Evolutionary conservation across 2,113 vertebrate genomes (phyloP).

Genomic region (Rhipidura dahli): DNA sequence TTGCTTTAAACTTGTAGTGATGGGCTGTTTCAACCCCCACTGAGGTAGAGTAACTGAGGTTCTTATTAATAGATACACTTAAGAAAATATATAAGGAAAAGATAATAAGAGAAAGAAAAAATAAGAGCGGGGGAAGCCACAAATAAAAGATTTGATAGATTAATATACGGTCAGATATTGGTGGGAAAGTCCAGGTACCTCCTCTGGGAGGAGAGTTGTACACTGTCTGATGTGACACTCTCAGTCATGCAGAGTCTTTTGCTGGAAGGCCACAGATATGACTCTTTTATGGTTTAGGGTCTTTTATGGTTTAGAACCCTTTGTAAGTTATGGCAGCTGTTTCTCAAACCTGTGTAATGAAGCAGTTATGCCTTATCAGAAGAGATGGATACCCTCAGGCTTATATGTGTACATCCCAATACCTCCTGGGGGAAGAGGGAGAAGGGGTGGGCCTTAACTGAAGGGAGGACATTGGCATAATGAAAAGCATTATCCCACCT

Average conservation of each 20-base stretch:
- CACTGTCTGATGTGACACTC: background rate
- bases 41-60: background rate
- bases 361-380: background rate
- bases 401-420: rapidly evolving
- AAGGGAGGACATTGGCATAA: background rate
- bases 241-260: rapidly evolving
- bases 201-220: background rate
- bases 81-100: background rate
- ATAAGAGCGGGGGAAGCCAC: background rate
- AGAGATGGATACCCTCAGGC: background rate
- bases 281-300: background rate
- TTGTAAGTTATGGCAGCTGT: background rate
- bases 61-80: background rate
- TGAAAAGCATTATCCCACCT: background rate
- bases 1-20: background rate
- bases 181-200: background rate
- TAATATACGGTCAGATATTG: background rate
- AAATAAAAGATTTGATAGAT: background rate
- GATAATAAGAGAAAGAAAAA: background rate
- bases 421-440: background rate
- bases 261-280: background rate
- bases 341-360: background rate
- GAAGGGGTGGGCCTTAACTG: background rate
- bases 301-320: background rate
- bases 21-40: too few species aligned